A percentile compares a stretch with the other conserved stretches of the same genome.
Evolutionary conservation across 2,888 invertebrate species (phyloP).

Genomic region (Pristionchus arcanus): DNA sequence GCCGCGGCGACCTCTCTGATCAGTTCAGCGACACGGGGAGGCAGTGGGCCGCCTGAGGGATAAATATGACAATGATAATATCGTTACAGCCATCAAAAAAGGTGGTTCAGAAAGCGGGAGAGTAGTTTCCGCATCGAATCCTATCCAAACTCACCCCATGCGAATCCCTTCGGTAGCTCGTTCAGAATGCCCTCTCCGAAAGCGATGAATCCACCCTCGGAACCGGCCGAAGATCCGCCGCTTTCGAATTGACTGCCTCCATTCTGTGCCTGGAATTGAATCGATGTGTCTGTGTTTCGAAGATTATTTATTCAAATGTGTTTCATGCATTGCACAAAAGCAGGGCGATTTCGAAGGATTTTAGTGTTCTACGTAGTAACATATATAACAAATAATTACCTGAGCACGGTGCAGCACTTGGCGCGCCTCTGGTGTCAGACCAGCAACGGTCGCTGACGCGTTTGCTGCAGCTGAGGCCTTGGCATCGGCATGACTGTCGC

Average conservation of each 20-base stretch:
- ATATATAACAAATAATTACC: too few relatives aligned
- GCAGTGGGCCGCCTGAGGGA: background rate
- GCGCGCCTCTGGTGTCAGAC: background rate
- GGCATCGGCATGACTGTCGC: background rate
- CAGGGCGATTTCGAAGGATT: too few relatives aligned
- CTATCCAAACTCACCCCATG: background rate
- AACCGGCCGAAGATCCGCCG: background rate
- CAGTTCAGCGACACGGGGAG: background rate
- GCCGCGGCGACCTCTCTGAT: background rate
- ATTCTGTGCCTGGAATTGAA: background rate
- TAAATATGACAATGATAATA: too few relatives aligned
- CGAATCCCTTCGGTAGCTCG: background rate
- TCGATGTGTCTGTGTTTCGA: background rate
- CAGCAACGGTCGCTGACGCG: background rate
- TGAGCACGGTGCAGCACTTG: background rate
- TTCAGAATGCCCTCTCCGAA: conserved; percentile 54
- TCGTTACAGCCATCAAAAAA: too few relatives aligned
- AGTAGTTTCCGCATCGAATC: too few relatives aligned
- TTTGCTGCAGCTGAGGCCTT: background rate
- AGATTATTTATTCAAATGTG: too few relatives aligned
- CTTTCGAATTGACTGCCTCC: conserved; percentile 26
- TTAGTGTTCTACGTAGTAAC: too few relatives aligned
- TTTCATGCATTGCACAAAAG: too few relatives aligned
- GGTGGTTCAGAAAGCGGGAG: too few relatives aligned
- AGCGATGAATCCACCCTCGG: conserved; percentile 54